Evolutionary conservation across 2,888 invertebrate genomes (phyloP).

Genomic region (Isotomurus palustris): DNA sequence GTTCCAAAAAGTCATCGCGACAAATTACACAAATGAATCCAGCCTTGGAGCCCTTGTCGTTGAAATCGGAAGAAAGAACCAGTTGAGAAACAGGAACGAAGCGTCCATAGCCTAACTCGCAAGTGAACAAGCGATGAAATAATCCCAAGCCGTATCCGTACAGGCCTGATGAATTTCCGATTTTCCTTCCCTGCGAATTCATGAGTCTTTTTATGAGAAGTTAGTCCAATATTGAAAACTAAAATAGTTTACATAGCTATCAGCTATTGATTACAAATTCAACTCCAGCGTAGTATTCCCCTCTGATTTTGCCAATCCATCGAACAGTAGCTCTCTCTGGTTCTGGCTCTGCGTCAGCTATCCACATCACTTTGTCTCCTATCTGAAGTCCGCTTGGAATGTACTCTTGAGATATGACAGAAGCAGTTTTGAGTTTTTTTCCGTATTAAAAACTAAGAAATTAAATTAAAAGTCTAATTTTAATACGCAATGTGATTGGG

Average conservation of each 20-base stretch:
- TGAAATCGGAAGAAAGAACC: conserved; percentile 35
- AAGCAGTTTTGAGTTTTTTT: no score
- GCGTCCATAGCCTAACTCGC: conserved; percentile 34
- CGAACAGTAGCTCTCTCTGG: conserved; percentile 36
- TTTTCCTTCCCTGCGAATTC: conserved; percentile 31
- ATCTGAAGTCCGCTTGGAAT: conserved; percentile 36
- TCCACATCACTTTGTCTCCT: conserved; percentile 37
- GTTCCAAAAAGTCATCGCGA: conserved; percentile 40
- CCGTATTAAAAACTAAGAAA: neutral
- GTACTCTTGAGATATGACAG: conserved; percentile 19
- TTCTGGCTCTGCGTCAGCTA: conserved; percentile 22
- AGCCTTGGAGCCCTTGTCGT: conserved; percentile 30
- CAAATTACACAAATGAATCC: conserved; percentile 42
- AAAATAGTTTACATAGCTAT: no score
- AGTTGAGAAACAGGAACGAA: conserved; percentile 40
- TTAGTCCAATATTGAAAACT: no score
- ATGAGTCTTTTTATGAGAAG: neutral
- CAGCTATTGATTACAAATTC: no score
- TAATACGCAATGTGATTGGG: conserved; percentile 22
- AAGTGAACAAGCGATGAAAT: conserved; percentile 35
- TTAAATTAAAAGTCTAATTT: neutral
- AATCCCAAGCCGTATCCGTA: conserved; percentile 34
- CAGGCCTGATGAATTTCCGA: conserved; percentile 41
- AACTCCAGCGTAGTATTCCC: conserved; percentile 37
- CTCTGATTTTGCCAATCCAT: conserved; percentile 42